Conservation (phyloP, 2,888 invertebrate species). For the Plutella xylostella region DNA sequence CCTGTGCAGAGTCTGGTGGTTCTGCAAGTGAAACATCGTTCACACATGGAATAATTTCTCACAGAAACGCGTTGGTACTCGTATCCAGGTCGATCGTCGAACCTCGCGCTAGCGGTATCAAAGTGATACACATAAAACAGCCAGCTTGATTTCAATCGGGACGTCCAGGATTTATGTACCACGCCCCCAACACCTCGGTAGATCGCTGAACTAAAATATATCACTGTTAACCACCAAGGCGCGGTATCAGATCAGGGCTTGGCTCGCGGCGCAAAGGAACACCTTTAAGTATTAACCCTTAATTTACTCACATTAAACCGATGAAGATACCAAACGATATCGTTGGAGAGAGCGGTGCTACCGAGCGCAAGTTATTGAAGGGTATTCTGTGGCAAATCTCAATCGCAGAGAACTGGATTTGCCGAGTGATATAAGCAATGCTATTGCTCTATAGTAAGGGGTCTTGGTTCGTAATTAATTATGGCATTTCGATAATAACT, state of each 20-base stretch:
- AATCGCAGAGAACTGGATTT: too few species aligned
- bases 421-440: too few species aligned
- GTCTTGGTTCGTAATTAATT: too few species aligned
- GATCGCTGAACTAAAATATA: constrained; percentile 7
- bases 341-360: background rate
- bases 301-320: constrained; percentile 6
- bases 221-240: constrained; percentile 12
- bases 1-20: too few species aligned
- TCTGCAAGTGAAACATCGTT: too few species aligned
- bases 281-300: constrained; percentile 6
- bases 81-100: too few species aligned
- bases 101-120: background rate
- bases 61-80: too few species aligned
- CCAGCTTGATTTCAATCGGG: constrained; percentile 16
- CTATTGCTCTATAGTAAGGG: too few species aligned
- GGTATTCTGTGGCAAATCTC: too few species aligned
- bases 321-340: constrained; percentile 4
- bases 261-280: background rate
- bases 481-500: too few species aligned
- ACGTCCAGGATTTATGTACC: constrained; percentile 18
- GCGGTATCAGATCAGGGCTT: constrained; percentile 3
- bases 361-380: too few species aligned
- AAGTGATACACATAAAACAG: constrained; percentile 8
- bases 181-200: constrained; percentile 17
- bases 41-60: too few species aligned